These are phyloP conservation scores for Mylabris sibirica DNA, from an alignment of 2,888 invertebrate genomes.

Conservation along the genomic window DNA sequence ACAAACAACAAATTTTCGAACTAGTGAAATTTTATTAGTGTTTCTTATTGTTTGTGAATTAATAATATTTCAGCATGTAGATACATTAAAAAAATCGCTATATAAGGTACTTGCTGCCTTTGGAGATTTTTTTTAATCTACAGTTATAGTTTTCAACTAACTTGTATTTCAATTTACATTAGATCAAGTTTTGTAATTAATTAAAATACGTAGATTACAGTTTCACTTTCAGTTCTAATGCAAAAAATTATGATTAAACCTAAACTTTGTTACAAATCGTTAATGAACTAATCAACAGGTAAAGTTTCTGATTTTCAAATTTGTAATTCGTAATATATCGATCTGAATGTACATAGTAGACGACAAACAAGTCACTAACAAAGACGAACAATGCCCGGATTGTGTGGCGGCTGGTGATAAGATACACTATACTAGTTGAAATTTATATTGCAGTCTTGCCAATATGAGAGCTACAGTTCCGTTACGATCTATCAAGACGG, in stretches of 20 bases:
- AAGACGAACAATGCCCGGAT: constrained; percentile 37
- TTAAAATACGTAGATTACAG: not conserved
- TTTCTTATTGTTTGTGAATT: no score
- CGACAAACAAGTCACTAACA: constrained; percentile 39
- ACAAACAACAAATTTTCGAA: no score
- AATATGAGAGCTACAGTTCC: constrained; percentile 37
- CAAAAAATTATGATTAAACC: not conserved
- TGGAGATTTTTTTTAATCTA: no score
- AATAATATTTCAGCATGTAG: no score
- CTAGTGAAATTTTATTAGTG: no score
- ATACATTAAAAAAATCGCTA: no score
- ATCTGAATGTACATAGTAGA: constrained; percentile 31
- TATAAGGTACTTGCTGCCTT: no score
- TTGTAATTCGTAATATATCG: not conserved
- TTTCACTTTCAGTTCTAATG: not conserved
- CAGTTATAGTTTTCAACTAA: no score
- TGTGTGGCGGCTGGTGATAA: constrained; percentile 43
- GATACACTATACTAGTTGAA: constrained; percentile 35
- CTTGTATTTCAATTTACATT: no score
- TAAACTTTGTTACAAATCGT: not conserved
- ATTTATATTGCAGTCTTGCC: constrained; percentile 41
- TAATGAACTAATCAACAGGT: not conserved
- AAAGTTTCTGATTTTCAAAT: not conserved
- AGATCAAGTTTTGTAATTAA: no score
- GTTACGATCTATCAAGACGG: constrained; percentile 35